phyloP scores from a whole-genome alignment of 1,140 invertebrate genomes.

The Chrysoperla carnea region DNA sequence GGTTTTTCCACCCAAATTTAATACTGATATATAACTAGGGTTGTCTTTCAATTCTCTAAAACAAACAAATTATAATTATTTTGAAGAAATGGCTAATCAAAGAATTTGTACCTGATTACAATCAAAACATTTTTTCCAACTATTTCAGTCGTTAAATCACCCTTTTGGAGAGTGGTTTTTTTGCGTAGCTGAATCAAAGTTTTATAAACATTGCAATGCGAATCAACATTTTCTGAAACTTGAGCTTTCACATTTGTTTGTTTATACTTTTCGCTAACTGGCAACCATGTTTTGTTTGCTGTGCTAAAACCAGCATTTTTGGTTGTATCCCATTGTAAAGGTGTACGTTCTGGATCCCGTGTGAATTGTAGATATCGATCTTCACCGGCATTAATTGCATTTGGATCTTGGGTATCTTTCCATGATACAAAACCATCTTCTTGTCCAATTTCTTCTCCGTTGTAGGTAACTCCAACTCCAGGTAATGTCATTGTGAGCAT shows the following conservation, averaged over 20 bases:
- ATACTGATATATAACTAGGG: no score
- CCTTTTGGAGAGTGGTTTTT: background rate
- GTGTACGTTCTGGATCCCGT: conserved; percentile 35
- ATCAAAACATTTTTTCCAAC: no score
- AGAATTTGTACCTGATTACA: no score
- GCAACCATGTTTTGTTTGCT: background rate
- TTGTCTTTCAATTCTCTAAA: no score
- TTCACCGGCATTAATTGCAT: conserved; percentile 14
- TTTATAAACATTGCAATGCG: background rate
- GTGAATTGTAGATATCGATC: conserved; percentile 13
- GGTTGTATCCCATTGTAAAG: conserved; percentile 41
- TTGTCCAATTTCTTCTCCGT: conserved; percentile 60
- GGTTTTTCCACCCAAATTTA: no score
- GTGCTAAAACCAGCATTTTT: conserved; percentile 26
- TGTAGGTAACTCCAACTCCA: conserved; percentile 48
- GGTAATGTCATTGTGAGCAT: conserved; percentile 42
- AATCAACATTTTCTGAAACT: background rate
- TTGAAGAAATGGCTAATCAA: no score
- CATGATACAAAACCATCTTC: conserved; percentile 11
- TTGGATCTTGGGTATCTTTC: conserved; percentile 12
- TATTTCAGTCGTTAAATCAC: background rate
- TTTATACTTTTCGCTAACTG: background rate
- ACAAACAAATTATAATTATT: no score
- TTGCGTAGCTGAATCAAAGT: background rate
- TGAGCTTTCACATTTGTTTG: background rate